These are phyloP conservation scores for Drosophila chauvacae DNA, from an alignment of 1,140 invertebrate species.

Conservation along the genomic window DNA sequence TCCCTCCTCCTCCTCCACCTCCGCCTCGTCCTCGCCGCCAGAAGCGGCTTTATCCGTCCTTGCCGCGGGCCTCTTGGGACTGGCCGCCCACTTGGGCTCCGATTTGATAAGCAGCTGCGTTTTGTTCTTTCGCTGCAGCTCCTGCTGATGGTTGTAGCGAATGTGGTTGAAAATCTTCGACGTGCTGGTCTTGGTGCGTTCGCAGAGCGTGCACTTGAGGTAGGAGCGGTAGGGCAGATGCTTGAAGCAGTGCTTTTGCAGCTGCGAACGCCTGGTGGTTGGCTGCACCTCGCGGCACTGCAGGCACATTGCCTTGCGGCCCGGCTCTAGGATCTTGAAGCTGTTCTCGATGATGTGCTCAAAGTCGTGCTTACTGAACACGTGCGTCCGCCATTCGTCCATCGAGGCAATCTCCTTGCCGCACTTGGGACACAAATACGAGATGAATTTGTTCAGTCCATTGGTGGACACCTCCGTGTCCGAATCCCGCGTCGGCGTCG, in stretches of 20 bases:
- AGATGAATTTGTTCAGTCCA: conserved; percentile 49
- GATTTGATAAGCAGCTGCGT: conserved; percentile 61
- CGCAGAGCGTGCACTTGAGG: conserved; percentile 70
- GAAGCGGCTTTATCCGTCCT: not conserved
- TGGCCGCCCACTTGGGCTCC: conserved; percentile 52
- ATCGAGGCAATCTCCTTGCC: conserved; percentile 66
- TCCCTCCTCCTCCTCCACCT: conserved; percentile 8
- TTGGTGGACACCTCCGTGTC: conserved; percentile 36
- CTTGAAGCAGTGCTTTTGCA: conserved; percentile 77
- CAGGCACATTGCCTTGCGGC: conserved; percentile 56
- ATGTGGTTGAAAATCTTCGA: conserved; percentile 75
- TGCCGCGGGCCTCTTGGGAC: not conserved
- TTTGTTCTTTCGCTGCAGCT: conserved; percentile 64
- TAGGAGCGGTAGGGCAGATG: conserved; percentile 76
- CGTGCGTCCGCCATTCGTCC: conserved; percentile 68
- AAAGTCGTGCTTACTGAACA: conserved; percentile 74
- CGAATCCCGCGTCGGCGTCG: conserved; percentile 20
- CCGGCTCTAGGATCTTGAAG: conserved; percentile 61
- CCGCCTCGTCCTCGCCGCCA: conserved; percentile 13
- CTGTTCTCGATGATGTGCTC: conserved; percentile 72
- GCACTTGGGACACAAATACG: conserved; percentile 73
- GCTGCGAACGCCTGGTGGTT: conserved; percentile 51
- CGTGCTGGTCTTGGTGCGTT: conserved; percentile 75
- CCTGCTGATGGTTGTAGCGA: conserved; percentile 68
- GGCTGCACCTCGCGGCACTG: conserved; percentile 59